Evolutionary conservation across 2,888 invertebrate species (phyloP), one percentile per base, ranked within the genome.

Genomic region (Callimorpha dominula): DNA sequence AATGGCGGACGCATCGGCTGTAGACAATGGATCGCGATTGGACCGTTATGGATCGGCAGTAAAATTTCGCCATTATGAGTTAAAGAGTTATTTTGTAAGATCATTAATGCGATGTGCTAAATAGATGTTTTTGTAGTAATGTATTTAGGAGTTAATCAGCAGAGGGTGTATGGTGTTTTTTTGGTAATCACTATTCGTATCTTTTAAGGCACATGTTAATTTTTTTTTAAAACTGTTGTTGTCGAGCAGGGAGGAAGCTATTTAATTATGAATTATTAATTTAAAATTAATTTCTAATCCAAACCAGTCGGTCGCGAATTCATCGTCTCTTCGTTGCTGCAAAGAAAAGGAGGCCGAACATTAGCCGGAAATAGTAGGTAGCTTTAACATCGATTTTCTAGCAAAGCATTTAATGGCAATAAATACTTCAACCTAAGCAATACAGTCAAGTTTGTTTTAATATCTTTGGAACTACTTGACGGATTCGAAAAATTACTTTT

Each of bases 11-110:
- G 88, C 89, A 90, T 92, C 90, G 78, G 71, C 71, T 88, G 92
- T 93, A 94, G 93, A 94, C 93, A 94, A 94, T 92, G 89, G 90
- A 75, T 83, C 79, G 81, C 83, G 90, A 75, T 83, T 79, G 81
- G 84, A 88, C 93, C 92, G 94, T 94, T 94, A 95, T 90, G 89
- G 91, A 89, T 90, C 85, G 91, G 82, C 92, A 92, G 93, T 92
- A 91, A 92, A 92, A 91, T 90, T 90, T 90, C 81, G 88, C 90
- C 87, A 91, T 93, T 93, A 91, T 91, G 20, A 77, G 83, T 81
- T 90, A 93, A 93, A 92, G 88, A 90, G 92, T 88, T 91, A 84
- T 85, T 88, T 88, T 85, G 85, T 81, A 80, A 80, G 72, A 79
- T 78, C 79, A 84, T 84, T 84, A 89, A 80, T 87, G 79, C 86